Percentiles rank a stretch among this genome's conserved stretches.
phyloP scores from a whole-genome alignment of 2,797 vertebrate species.

The Thripadectes ignobilis region DNA sequence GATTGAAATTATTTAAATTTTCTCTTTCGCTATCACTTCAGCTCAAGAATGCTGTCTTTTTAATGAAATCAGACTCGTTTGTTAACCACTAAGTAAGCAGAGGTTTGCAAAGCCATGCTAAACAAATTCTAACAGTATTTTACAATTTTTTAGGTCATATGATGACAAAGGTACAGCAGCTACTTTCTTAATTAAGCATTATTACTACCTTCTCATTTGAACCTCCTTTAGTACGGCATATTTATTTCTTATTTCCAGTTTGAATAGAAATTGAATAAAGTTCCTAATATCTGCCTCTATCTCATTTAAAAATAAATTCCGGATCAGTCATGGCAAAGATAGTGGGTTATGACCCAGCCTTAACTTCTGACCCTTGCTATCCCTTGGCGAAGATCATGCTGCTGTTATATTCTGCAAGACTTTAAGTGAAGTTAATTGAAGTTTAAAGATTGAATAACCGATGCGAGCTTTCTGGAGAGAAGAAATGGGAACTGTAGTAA shows the following conservation, averaged over 20 bases:
- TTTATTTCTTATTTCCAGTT: neutral
- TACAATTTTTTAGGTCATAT: neutral
- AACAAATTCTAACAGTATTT: neutral
- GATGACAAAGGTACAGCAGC: neutral
- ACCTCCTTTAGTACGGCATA: neutral
- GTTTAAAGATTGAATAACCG: neutral
- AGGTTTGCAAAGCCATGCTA: neutral
- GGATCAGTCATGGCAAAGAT: neutral
- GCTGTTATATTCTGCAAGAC: neutral
- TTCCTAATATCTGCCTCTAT: neutral
- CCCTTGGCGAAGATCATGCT: neutral
- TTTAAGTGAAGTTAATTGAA: neutral
- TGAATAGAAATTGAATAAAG: neutral
- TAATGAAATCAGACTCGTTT: neutral
- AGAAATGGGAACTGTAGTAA: neutral
- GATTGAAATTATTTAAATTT: fast-evolving
- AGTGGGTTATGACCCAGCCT: neutral
- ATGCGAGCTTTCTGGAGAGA: neutral
- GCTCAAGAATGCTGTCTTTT: neutral
- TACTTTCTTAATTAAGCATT: neutral
- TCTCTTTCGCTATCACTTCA: neutral
- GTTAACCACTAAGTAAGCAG: neutral
- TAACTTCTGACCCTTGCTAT: neutral
- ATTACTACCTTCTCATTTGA: neutral
- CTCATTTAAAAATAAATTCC: neutral